Percentiles rank a stretch among this genome's conserved stretches.
These are phyloP conservation scores for Sturmia bella DNA, from an alignment of 2,888 invertebrate species.

Conservation along the genomic window DNA sequence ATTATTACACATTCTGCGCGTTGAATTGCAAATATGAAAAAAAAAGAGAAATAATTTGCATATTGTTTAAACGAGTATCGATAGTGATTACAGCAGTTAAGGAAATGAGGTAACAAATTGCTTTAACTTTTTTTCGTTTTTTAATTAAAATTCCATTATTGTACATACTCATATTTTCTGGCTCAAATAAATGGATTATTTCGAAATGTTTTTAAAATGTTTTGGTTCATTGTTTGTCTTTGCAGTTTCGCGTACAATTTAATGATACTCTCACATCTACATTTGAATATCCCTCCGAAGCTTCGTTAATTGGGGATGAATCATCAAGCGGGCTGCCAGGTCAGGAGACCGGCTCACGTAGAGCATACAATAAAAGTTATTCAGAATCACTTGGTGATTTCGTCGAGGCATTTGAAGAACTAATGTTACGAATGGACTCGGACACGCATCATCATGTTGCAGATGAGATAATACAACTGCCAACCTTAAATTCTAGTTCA, in stretches of 20 bases:
- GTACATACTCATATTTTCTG: constrained; percentile 15
- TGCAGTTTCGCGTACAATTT: constrained; percentile 93
- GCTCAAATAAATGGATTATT: constrained; percentile 10
- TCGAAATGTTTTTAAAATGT: neutral
- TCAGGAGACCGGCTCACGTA: no score
- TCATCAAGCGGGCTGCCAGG: constrained; percentile 76
- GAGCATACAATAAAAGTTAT: constrained; percentile 57
- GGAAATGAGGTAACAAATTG: constrained; percentile 19
- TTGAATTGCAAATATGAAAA: neutral
- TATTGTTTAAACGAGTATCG: constrained; percentile 25
- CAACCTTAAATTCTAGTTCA: constrained; percentile 73
- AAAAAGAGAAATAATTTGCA: constrained; percentile 42
- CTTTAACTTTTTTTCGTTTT: neutral
- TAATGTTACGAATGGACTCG: constrained; percentile 69
- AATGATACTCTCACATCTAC: constrained; percentile 93
- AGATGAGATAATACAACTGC: constrained; percentile 81
- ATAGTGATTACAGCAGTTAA: constrained; percentile 1
- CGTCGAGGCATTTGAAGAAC: constrained; percentile 73
- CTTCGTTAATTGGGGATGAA: constrained; percentile 89
- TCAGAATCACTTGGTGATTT: constrained; percentile 52
- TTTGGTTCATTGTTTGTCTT: constrained; percentile 69
- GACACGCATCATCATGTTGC: constrained; percentile 79
- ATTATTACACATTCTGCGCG: constrained; percentile 36
- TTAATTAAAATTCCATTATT: constrained; percentile 55
- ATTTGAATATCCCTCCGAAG: constrained; percentile 97